These are phyloP conservation scores for Otis tarda DNA, from an alignment of 2,113 vertebrate genomes.

Conservation along the genomic window DNA sequence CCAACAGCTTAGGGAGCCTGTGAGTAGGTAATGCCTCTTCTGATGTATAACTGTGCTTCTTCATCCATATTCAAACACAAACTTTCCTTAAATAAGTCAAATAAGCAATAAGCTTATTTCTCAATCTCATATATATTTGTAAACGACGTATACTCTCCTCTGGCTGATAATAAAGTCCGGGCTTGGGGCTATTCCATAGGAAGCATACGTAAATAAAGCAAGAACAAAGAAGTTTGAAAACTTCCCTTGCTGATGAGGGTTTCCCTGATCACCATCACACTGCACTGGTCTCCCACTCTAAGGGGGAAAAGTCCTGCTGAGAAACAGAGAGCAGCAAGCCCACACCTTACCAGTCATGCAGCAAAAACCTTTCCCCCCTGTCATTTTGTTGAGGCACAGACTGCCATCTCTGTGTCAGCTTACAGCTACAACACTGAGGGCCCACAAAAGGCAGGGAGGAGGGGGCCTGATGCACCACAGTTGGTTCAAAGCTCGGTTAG, in stretches of 20 bases:
- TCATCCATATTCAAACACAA: background rate
- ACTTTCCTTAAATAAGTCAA: background rate
- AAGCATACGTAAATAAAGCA: background rate
- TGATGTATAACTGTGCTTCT: background rate
- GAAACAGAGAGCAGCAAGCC: background rate
- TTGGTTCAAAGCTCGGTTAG: background rate
- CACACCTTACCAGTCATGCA: no score
- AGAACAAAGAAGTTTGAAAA: background rate
- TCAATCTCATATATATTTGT: background rate
- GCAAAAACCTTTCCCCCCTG: background rate
- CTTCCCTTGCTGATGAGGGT: background rate
- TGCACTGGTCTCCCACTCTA: background rate
- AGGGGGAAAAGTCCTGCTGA: background rate
- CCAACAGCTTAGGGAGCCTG: background rate
- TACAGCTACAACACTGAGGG: background rate
- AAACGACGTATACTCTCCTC: background rate
- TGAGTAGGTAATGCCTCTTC: background rate
- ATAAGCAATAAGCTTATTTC: background rate
- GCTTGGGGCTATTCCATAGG: background rate
- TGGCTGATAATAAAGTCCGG: background rate
- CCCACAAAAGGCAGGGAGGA: background rate
- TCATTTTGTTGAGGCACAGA: background rate
- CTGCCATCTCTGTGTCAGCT: background rate
- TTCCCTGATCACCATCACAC: background rate
- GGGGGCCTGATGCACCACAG: rapidly evolving